These are phyloP conservation scores for Drosophila carrolli DNA, from an alignment of 1,140 invertebrate species.

Conservation along the genomic window DNA sequence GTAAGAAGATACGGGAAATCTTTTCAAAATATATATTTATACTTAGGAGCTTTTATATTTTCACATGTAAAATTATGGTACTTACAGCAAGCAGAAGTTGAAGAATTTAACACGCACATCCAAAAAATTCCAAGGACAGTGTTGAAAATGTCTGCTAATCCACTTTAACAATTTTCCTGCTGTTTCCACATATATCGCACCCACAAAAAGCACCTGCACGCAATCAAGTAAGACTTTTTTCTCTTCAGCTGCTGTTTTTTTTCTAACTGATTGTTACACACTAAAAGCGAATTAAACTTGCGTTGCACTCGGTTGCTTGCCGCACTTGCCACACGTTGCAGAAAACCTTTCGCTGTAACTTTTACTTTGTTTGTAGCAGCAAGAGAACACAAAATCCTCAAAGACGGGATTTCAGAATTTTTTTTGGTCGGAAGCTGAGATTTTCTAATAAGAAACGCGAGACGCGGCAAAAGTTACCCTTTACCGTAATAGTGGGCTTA, in stretches of 20 bases:
- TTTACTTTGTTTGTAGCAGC: slow-evolving; percentile 70
- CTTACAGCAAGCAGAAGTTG: slow-evolving; percentile 67
- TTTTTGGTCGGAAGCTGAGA: slow-evolving; percentile 34
- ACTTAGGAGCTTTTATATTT: neutral
- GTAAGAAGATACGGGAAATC: too few species aligned
- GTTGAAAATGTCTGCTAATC: slow-evolving; percentile 59
- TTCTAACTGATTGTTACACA: slow-evolving; percentile 74
- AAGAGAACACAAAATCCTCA: slow-evolving; percentile 53
- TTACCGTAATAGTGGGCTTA: slow-evolving; percentile 2
- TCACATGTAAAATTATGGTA: slow-evolving; percentile 13
- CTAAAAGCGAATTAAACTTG: slow-evolving; percentile 81
- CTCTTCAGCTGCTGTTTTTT: slow-evolving; percentile 35
- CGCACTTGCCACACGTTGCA: slow-evolving; percentile 73
- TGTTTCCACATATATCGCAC: slow-evolving; percentile 10
- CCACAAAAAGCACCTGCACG: slow-evolving; percentile 5
- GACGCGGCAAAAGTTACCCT: slow-evolving; percentile 47
- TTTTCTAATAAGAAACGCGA: slow-evolving; percentile 57
- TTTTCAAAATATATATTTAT: too few species aligned
- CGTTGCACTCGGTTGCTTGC: slow-evolving; percentile 39
- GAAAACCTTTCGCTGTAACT: slow-evolving; percentile 74
- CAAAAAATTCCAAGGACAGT: slow-evolving; percentile 42
- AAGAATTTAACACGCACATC: slow-evolving; percentile 58
- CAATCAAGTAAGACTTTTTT: slow-evolving; percentile 9
- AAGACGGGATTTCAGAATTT: slow-evolving; percentile 47
- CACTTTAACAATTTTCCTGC: slow-evolving; percentile 61